Conservation (phyloP, 2,888 invertebrate genomes). For the Polylopha cassiicola region DNA sequence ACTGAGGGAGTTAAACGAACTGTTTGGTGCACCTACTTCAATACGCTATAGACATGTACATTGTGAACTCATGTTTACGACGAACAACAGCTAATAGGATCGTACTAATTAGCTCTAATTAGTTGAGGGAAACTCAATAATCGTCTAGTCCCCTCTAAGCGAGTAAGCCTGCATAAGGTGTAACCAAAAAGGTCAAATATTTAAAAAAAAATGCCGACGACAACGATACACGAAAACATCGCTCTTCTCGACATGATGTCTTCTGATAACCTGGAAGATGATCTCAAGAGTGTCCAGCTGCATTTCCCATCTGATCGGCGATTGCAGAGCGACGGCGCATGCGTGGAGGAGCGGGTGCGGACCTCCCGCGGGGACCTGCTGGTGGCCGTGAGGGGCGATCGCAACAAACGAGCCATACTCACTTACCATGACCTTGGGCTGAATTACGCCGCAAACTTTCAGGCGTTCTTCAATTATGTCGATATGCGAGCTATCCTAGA, state of each 20-base stretch:
- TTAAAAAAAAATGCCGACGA: conserved; percentile 53
- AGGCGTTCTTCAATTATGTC: conserved; percentile 95
- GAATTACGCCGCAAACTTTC: conserved; percentile 96
- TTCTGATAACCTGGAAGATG: conserved; percentile 92
- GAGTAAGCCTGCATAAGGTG: conserved; percentile 29
- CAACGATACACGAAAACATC: conserved; percentile 65
- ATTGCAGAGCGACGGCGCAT: conserved; percentile 72
- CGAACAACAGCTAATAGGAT: conserved; percentile 39
- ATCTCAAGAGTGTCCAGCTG: conserved; percentile 92
- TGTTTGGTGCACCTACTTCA: conserved; percentile 28
- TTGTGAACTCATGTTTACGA: conserved; percentile 42
- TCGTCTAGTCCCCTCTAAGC: conserved; percentile 25
- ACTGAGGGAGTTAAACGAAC: conserved; percentile 18
- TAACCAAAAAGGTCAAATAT: conserved; percentile 22
- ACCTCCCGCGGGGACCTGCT: conserved; percentile 94
- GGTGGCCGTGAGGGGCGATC: conserved; percentile 96
- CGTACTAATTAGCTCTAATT: conserved; percentile 47
- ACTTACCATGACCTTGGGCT: conserved; percentile 99
- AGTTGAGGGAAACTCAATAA: conserved; percentile 25
- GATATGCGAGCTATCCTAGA: conserved; percentile 93
- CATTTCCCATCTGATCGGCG: conserved; percentile 88
- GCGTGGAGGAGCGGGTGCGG: conserved; percentile 85
- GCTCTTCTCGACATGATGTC: conserved; percentile 81
- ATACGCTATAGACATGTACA: conserved; percentile 43
- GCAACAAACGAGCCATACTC: conserved; percentile 93